Evolutionary conservation across 2,797 vertebrate species (phyloP), one percentile per base, ranked within the genome.

Genomic region (Coregonus suidteri): DNA sequence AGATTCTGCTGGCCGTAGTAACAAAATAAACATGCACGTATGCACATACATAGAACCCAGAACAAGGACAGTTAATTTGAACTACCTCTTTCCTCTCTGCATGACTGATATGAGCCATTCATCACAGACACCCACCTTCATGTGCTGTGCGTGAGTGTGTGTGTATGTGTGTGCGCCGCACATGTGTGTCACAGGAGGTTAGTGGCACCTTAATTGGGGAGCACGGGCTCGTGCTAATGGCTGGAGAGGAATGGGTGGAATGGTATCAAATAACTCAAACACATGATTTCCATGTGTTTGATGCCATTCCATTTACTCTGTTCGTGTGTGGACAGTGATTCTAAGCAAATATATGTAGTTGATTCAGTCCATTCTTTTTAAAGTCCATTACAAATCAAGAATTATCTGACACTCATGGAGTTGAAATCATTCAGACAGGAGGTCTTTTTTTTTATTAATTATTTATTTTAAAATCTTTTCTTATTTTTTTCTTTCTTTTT

Each of bases 21-120:
- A 93, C 93, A 34, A 93, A 93, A 93, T 89, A 90, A 92, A 93
- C 89, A 34, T 2, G 90, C 91, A 93, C 89, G 85, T 94, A 93
- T 92, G 92, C 86, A 89, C 91, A 91, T 91, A 93, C 88, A 91
- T 91, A 92, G 90, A 92, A 85, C 82, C 76, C 79, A 86, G 91
- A 93, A 93, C 90, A 93, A 93, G 92, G 93, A 90, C 94, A 93
- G 88, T 82, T 86, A 86, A 86, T 91, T 93, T 92, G 4, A 94
- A 93, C 92, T 92, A 88, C 91, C 85, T 94, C 89, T 85, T 90
- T 88, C 83, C 89, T 87, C 86, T 85, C 83, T 80, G 79, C 85
- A 82, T 84, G 79, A 82, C 82, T 89, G 90, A 93, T 90, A 87
- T 56, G 75, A 88, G 84, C 85, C 84, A 91, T 92, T 91, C 85